Base-by-base conservation (phyloP, 92 coral and sea anemone species). In the Epizoanthus stellaris region DNA sequence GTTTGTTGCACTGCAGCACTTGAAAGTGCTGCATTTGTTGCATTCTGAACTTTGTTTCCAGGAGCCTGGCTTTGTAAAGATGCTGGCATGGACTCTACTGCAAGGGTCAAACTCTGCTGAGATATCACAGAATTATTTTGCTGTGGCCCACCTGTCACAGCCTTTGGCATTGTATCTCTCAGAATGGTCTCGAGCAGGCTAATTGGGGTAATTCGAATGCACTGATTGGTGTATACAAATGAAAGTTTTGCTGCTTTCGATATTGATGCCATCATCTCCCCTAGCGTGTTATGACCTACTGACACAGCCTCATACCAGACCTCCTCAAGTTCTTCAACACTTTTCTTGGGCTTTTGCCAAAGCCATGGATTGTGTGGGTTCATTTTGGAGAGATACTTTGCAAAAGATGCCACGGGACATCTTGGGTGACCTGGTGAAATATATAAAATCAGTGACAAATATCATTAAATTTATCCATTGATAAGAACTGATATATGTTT, bases 251-350 rank as follows among this genome's bases (percentile, higher is more conserved):
- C 98, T 38, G 90, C 93, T 62, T 92, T 92, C 8, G 98, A 94
- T 85, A 94, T 91, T 30, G 88, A 85, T 1, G 95, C 94, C 98
- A 94, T 94, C 95, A 94, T 91, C 75, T 94, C 94, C 3, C 98
- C 98, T 71, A 94, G 84, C 6, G 98, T 89, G 43, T 94, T 94
- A 83, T 94, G 98, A 4, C 98, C 98, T 21, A 94, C 86, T 8
- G 98, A 81, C 0, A 91, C 90, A 76, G 88, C 91, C 36, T 94
- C 98, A 67, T 52, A 82, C 76, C 80, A 79, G 36, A 81, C 87
- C 4, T 75, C 84, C 20, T 81, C 92, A 34, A 65, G 17, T 49
- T 85, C 87, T 7, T 86, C 77, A 43, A 73, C 84, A 57, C 81
- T 49, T 61, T 86, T 89, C 58, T 82, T 86, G 6, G 87, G 92